phyloP scores from a whole-genome alignment of 1,140 invertebrate species.

The Drosophila arizonae region DNA sequence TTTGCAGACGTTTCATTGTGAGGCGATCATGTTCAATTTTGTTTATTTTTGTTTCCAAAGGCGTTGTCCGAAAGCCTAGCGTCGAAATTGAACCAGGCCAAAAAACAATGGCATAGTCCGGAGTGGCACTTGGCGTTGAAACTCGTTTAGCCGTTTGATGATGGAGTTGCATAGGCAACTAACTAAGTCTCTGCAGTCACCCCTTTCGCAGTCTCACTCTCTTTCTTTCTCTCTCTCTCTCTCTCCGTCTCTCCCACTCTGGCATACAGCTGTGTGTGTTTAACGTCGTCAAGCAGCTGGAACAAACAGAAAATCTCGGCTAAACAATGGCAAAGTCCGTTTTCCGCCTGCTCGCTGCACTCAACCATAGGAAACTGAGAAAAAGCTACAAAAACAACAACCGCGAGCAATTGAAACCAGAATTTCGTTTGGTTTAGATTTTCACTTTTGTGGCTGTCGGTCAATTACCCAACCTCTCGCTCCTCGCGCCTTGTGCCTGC shows the following conservation, averaged over 20 bases:
- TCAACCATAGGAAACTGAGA: conserved; percentile 37
- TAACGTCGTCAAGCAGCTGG: conserved; percentile 75
- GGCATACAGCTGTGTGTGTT: conserved; percentile 36
- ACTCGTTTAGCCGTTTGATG: conserved; percentile 57
- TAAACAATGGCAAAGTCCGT: conserved; percentile 71
- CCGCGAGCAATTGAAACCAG: conserved; percentile 79
- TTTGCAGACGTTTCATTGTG: conserved; percentile 38
- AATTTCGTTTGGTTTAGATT: conserved; percentile 78
- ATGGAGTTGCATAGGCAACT: conserved; percentile 43
- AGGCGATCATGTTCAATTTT: conserved; percentile 60
- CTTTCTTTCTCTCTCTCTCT: not conserved
- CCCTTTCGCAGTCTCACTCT: not conserved
- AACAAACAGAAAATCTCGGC: conserved; percentile 59
- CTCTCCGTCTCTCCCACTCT: not conserved
- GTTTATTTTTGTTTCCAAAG: conserved; percentile 26
- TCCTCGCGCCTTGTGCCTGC: not conserved
- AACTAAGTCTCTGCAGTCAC: conserved; percentile 2
- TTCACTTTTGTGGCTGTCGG: conserved; percentile 74
- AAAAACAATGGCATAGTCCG: conserved; percentile 58
- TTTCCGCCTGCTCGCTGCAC: conserved; percentile 28
- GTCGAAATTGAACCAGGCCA: conserved; percentile 63
- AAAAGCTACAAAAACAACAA: conserved; percentile 44
- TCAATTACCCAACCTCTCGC: conserved; percentile 15
- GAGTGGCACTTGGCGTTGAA: conserved; percentile 65
- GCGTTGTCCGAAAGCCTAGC: conserved; percentile 52